These are phyloP conservation scores for Epicampocera succincta DNA, from an alignment of 2,888 invertebrate genomes.

Conservation along the genomic window DNA sequence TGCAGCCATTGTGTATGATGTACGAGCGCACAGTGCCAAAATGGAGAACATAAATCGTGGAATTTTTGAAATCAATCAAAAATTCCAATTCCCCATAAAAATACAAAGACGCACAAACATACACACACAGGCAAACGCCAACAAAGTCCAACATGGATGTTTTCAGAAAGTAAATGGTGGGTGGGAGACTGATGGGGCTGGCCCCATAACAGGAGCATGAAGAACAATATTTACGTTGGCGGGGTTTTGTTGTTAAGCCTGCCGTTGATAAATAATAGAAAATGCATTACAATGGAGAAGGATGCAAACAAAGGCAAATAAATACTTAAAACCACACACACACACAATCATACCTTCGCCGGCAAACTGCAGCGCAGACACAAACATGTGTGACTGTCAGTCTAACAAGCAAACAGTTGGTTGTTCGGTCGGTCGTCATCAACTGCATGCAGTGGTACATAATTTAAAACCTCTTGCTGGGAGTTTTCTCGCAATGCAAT, in stretches of 20 bases:
- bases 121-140: constrained; percentile 8
- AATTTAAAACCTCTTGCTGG: constrained; percentile 46
- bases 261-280: constrained; percentile 70
- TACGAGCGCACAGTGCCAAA: constrained; percentile 63
- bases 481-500: constrained; percentile 59
- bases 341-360: constrained; percentile 12
- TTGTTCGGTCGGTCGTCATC: neutral
- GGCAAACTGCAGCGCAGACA: constrained; percentile 18
- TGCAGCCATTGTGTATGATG: constrained; percentile 54
- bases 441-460: constrained; percentile 27
- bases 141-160: constrained; percentile 18
- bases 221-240: constrained; percentile 26
- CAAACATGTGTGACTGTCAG: constrained; percentile 19
- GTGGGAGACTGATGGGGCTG: neutral
- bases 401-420: neutral
- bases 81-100: constrained; percentile 65
- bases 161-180: constrained; percentile 3
- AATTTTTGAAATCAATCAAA: constrained; percentile 72
- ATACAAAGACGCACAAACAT: neutral
- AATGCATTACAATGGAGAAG: constrained; percentile 66
- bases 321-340: constrained; percentile 39
- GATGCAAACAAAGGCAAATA: constrained; percentile 40
- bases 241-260: constrained; percentile 55
- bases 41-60: constrained; percentile 69
- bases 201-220: constrained; percentile 23